These are phyloP conservation scores for Ormyrus thymus DNA, from an alignment of 2,888 invertebrate genomes.

Conservation along the genomic window DNA sequence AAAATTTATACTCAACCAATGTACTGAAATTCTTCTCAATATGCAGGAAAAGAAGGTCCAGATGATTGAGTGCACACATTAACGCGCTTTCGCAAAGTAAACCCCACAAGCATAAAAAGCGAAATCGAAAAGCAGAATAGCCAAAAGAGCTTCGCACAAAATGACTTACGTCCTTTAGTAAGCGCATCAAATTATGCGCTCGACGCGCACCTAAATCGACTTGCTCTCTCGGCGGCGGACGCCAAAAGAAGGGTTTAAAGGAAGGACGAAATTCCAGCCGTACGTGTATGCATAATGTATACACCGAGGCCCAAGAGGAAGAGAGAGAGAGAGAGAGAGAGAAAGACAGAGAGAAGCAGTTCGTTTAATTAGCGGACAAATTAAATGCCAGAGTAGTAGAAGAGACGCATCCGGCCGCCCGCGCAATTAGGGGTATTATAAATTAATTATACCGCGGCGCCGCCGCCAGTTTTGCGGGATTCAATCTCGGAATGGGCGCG, in stretches of 20 bases:
- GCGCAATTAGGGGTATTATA: conserved; percentile 70
- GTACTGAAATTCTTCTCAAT: no score
- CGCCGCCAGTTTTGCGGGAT: conserved; percentile 64
- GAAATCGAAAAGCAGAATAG: no score
- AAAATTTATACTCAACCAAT: no score
- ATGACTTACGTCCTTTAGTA: no score
- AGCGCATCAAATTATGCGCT: background rate
- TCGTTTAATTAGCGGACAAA: conserved; percentile 70
- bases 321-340: conserved; percentile 3
- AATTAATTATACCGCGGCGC: conserved; percentile 66
- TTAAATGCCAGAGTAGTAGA: conserved; percentile 63
- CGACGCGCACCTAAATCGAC: conserved; percentile 21
- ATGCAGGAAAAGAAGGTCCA: no score
- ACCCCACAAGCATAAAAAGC: no score
- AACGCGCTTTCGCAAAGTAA: no score
- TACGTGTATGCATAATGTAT: background rate
- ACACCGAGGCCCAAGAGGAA: background rate
- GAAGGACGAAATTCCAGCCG: no score
- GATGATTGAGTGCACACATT: no score
- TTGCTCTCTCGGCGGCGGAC: background rate
- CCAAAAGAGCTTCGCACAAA: no score
- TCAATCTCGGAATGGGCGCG: conserved; percentile 67
- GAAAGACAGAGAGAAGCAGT: conserved; percentile 31
- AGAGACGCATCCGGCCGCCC: conserved; percentile 58
- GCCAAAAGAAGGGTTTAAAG: no score